Evolutionary conservation across 2,797 vertebrate species (phyloP), one percentile per base, ranked within the genome.

Genomic region (Columba guinea): DNA sequence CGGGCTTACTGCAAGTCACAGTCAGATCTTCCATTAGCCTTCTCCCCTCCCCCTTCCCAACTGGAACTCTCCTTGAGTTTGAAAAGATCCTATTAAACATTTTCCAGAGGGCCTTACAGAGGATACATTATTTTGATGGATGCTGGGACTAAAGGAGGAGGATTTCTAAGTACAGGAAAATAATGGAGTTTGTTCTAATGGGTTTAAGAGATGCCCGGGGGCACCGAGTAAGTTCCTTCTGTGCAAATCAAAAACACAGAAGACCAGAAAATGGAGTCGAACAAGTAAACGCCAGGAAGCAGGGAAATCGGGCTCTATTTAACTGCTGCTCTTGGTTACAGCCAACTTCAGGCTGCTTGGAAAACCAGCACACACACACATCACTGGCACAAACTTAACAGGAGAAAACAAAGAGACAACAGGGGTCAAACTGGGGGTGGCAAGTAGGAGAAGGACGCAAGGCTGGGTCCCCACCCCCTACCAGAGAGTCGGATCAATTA

Each of bases 321-420:
- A 96, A 94, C 55, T 62, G 96, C 97, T 95, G 95, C 96, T 97
- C 96, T 97, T 97, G 97, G 97, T 96, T 97, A 97, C 87, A 26
- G 97, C 97, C 96, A 98, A 97, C 97, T 97, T 97, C 95, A 94
- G 62, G 65, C 96, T 96, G 93, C 95, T 95, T 97, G 96, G 91
- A 89, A 95, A 97, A 98, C 96, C 97, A 97, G 95, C 94, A 96
- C 96, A 97, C 96, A 97, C 96, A 97, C 95, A 95, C 96, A 97
- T 94, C 92, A 93, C 94, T 97, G 96, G 97, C 97, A 98, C 95
- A 96, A 96, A 97, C 89, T 97, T 97, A 97, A 97, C 96, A 95
- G 94, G 95, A 91, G 96, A 94, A 97, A 98, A 97, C 97, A 97
- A 98, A 98, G 97, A 96, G 94, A 97, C 97, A 95, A 97, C 96